Evolutionary conservation across 2,797 vertebrate genomes (phyloP).

Genomic region (Enoplosus armatus): DNA sequence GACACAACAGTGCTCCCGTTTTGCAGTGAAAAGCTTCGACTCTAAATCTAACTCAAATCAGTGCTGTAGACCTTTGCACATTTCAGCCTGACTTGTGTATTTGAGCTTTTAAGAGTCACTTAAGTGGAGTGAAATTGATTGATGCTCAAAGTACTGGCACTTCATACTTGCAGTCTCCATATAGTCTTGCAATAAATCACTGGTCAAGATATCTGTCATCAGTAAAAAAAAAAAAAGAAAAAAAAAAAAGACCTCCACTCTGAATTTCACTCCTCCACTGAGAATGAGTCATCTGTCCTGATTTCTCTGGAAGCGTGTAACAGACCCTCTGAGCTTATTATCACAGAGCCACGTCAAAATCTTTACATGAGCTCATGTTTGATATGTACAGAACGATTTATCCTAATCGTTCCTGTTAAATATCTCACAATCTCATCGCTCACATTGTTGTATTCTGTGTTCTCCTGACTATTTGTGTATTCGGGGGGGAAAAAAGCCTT

Average conservation of each 20-base stretch:
- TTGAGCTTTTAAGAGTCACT: slow-evolving; percentile 38
- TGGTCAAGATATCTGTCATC: slow-evolving; percentile 32
- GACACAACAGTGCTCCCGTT: not conserved
- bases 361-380: not conserved
- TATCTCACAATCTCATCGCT: not conserved
- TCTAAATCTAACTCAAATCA: not conserved
- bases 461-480: slow-evolving; percentile 21
- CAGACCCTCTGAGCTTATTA: slow-evolving; percentile 4
- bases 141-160: slow-evolving; percentile 22
- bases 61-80: not conserved
- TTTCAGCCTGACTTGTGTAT: slow-evolving; percentile 23
- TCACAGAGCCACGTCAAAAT: not conserved
- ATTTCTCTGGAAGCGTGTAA: not conserved
- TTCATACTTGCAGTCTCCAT: slow-evolving; percentile 18
- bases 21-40: slow-evolving; percentile 14
- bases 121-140: slow-evolving; percentile 33
- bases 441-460: not conserved
- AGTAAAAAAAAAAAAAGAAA: too few species aligned
- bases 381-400: not conserved
- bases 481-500: too few species aligned
- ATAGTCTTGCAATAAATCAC: slow-evolving; percentile 38
- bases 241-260: slow-evolving; percentile 31
- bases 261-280: slow-evolving; percentile 29
- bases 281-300: slow-evolving; percentile 29
- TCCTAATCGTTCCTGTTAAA: not conserved